Base-by-base conservation (phyloP, 2,797 vertebrate genomes). In the Okamejei kenojei region DNA sequence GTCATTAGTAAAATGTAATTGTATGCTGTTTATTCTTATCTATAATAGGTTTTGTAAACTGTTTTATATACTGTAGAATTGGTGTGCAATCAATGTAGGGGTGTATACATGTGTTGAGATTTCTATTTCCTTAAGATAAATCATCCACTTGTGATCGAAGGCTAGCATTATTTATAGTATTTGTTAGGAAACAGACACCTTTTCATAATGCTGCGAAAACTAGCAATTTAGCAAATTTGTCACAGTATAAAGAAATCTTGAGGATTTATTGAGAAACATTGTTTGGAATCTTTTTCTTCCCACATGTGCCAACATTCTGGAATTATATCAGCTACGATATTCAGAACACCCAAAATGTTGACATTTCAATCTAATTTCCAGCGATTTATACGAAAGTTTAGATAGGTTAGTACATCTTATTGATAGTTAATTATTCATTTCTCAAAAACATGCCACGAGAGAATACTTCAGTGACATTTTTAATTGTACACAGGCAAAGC, bases 1-100 rank as follows among this genome's bases (percentile, higher is more conserved):
- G 90, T 92, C 90, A 92, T 92, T 92, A 74, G 38, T 92, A 92
- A 92, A 92, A 92, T 92, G 90, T 92, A 92, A 92, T 92, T 92
- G 90, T 92, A 92, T 92, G 71, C 90, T 91, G 90, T 92, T 92
- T 76, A 91, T 91, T 74, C 71, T 74, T 91, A 91, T 91, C 90
- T 91, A 74, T 91, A 91, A 91, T 92, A 74, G 90, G 90, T 92
- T 92, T 74, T 92, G 90, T 92, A 92, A 92, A 92, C 90, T 74
- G 35, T 92, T 92, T 92, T 74, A 92, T 73, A 92, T 92, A 92
- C 68, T 54, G 90, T 92, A 38, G 71, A 92, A n/a, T 92, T 74
- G 90, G 71, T 92, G 68, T 74, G 71, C 71, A 92, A 92, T 76
- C 90, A 92, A 74, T 58, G 38, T 92, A 76, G 90, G 58, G 45